A percentile compares a stretch with the other conserved stretches of the same genome.
Evolutionary conservation across 2,113 vertebrate species (phyloP).

Genomic region (Melanerpes formicivorus): DNA sequence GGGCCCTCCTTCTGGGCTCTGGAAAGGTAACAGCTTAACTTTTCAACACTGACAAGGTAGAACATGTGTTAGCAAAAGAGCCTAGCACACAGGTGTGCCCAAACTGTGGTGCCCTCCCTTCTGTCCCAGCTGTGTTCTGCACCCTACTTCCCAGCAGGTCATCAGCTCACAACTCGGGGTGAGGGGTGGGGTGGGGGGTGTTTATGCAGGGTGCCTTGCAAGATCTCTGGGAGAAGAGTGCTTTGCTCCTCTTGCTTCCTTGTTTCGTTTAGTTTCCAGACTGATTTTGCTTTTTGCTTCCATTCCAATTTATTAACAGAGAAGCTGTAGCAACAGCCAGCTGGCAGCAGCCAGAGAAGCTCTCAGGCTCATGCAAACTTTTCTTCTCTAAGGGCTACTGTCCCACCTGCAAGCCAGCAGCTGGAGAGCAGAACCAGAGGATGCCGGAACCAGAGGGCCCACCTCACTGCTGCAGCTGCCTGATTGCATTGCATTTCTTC

Average conservation of each 20-base stretch:
- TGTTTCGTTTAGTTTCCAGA: slow-evolving; percentile 18
- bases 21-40: not conserved
- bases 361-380: not conserved
- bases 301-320: not conserved
- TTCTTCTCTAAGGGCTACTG: not conserved
- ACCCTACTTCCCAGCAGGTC: not conserved
- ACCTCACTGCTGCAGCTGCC: not conserved
- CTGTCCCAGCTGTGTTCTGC: not conserved
- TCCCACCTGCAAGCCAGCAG: not conserved
- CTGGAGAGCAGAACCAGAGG: not conserved
- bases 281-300: not conserved
- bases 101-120: not conserved
- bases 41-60: not conserved
- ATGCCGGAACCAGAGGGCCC: not conserved
- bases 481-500: not conserved
- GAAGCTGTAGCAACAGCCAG: not conserved
- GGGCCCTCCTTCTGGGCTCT: not conserved
- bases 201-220: slow-evolving; percentile 8
- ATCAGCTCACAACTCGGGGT: not conserved
- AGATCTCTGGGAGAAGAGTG: not conserved
- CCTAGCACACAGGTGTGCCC: not conserved
- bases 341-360: not conserved
- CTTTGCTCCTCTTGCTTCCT: not conserved
- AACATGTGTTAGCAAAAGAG: not conserved
- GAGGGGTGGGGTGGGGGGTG: not conserved